phyloP scores from a whole-genome alignment of 2,888 invertebrate species.

The Protophormia terraenovae region DNA sequence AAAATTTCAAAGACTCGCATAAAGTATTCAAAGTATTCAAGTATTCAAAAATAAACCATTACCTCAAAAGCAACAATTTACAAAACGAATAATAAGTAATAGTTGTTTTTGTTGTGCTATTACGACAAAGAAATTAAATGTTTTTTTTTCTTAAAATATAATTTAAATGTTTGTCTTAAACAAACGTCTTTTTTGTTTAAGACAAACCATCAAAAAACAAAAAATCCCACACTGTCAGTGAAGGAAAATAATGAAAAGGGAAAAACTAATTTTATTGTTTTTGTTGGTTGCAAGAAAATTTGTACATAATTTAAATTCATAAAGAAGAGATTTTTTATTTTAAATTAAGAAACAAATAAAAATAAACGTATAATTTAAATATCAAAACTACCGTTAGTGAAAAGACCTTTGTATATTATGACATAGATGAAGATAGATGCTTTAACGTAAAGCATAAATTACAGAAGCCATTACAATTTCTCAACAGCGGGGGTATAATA shows the following conservation, averaged over 20 bases:
- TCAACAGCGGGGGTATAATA: not conserved
- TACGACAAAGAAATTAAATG: constrained; percentile 9
- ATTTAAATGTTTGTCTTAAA: constrained; percentile 12
- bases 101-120: not conserved
- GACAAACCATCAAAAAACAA: not conserved
- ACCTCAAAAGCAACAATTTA: not conserved
- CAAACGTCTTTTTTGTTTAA: constrained; percentile 11
- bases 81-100: not conserved
- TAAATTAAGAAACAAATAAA: constrained; percentile 2
- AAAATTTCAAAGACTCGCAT: not conserved
- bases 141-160: not conserved
- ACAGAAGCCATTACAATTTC: constrained; percentile 10
- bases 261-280: constrained; percentile 2
- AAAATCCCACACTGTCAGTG: constrained; percentile 46
- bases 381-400: constrained; percentile 2
- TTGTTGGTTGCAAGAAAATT: not conserved
- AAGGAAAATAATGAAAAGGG: not conserved
- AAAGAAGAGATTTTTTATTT: not conserved
- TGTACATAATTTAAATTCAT: constrained; percentile 15
- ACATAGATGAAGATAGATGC: not conserved
- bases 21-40: not conserved
- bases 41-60: not conserved
- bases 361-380: constrained; percentile 21
- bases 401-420: not conserved
- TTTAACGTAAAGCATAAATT: not conserved